These are phyloP conservation scores for Leptobrachium leishanense DNA, from an alignment of 2,113 vertebrate species.

Conservation along the genomic window DNA sequence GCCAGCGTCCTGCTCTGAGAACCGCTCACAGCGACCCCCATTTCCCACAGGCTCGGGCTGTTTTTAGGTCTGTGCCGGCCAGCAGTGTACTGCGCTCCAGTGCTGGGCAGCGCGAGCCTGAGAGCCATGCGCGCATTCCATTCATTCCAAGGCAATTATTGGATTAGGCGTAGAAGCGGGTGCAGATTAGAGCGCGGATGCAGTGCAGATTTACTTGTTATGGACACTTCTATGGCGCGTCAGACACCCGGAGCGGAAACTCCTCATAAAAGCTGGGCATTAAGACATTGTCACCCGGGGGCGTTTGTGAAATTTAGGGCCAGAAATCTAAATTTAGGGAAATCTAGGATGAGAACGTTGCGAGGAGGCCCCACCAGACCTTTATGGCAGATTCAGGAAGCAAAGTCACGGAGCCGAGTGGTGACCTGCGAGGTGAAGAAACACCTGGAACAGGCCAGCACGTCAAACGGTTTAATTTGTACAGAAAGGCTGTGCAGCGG, in stretches of 20 bases:
- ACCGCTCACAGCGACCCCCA: slow-evolving; percentile 4
- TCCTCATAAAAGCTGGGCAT: too few relatives aligned
- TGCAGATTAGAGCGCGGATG: not conserved
- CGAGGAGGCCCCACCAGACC: too few relatives aligned
- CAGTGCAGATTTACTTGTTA: not conserved
- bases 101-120: not conserved
- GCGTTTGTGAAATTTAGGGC: too few relatives aligned
- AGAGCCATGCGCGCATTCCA: slow-evolving; percentile 19
- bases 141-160: slow-evolving; percentile 29
- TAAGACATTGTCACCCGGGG: too few relatives aligned
- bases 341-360: too few relatives aligned
- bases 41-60: slow-evolving; percentile 23
- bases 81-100: slow-evolving; percentile 8
- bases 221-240: not conserved
- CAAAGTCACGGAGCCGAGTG: too few relatives aligned
- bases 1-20: slow-evolving; percentile 37
- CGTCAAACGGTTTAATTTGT: too few relatives aligned
- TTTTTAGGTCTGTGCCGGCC: slow-evolving; percentile 24
- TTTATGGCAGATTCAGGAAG: too few relatives aligned
- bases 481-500: too few relatives aligned
- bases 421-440: too few relatives aligned
- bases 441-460: too few relatives aligned
- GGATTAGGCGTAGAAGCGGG: not conserved
- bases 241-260: not conserved
- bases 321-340: too few relatives aligned